Base-by-base conservation (phyloP, 2,888 invertebrate species). In the Eustalomyia histrio region DNA sequence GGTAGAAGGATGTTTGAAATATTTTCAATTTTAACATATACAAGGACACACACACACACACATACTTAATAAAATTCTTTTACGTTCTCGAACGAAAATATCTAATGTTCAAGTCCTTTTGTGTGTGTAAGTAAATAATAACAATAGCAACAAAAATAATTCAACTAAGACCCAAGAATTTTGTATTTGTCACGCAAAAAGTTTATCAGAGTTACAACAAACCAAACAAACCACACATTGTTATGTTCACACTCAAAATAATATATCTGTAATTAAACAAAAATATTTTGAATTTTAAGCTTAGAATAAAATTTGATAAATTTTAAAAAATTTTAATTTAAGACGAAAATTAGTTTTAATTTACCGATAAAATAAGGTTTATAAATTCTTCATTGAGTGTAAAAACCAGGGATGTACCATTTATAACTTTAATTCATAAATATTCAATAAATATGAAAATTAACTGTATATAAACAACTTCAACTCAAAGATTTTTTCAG, bases 1-100 rank as follows among this genome's bases (percentile, higher is more conserved):
- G 21, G 17, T 16, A 57, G 18, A 64, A 43, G 53, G 18, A 63
- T 61, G 71, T 57, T 35, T 55, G 16, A 53, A 29, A 50, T 47
- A 14, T 57, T 55, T 63, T 65, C 47, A 64, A 63, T 65, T 63
- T 65, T 65, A 24, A 80, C 69, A 73, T 24, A 57, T 33, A 29
- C 64, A 52, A 53, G 35, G 35, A n/a, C 35, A 65, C 35, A 35
- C 65, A 50, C n/a, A n/a, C n/a, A n/a, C n/a, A n/a, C n/a, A n/a
- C n/a, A n/a, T n/a, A 53, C 53, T 53, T 65, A 4, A 65, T 53
- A 65, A 18, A 47, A 64, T 33, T 39, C 39, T 63, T 50, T 47
- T 29, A 43, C 24, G 29, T 12, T 63, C n/a, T 43, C 12, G 53
- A 64, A 33, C 33, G 52, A 63, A 64, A 65, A 53, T 64, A 1